phyloP scores from a whole-genome alignment of 2,797 vertebrate species.

The Peromyscus aztecus region DNA sequence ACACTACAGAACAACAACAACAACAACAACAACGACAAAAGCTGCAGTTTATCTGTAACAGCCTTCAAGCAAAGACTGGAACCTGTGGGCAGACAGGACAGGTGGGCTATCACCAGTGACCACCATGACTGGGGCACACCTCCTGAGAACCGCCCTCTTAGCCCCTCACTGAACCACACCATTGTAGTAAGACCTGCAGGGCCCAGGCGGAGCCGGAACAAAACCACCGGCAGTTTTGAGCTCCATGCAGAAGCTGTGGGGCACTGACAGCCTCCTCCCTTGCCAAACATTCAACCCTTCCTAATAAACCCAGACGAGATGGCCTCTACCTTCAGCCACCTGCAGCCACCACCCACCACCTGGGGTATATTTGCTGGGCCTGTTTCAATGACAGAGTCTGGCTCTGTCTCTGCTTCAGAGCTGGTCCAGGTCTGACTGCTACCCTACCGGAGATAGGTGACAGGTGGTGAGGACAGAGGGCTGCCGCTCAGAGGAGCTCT shows the following conservation, averaged over 20 bases:
- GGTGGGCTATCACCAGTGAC: not conserved
- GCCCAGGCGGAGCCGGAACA: not conserved
- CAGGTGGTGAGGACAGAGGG: not conserved
- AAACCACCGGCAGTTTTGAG: not conserved
- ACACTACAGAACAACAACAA: not conserved
- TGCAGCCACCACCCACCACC: not conserved
- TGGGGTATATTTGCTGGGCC: not conserved
- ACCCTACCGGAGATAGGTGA: not conserved
- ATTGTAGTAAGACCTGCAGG: too few species aligned
- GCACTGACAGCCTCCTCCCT: not conserved
- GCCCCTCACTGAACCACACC: not conserved
- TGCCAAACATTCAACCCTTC: not conserved
- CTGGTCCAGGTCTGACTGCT: not conserved
- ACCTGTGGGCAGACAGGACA: not conserved
- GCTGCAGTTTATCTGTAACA: not conserved
- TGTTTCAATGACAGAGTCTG: not conserved
- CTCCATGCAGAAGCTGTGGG: not conserved
- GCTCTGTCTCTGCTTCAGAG: not conserved
- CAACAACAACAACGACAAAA: not conserved
- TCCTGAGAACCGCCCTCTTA: not conserved
- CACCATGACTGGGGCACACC: not conserved
- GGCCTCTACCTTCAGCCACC: too few species aligned
- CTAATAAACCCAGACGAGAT: not conserved
- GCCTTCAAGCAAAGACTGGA: not conserved
- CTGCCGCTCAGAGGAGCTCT: not conserved